Evolutionary conservation across 35 echinoderm and acorn worm genomes (phyloP).

Genomic region (Apostichopus parvimensis): DNA sequence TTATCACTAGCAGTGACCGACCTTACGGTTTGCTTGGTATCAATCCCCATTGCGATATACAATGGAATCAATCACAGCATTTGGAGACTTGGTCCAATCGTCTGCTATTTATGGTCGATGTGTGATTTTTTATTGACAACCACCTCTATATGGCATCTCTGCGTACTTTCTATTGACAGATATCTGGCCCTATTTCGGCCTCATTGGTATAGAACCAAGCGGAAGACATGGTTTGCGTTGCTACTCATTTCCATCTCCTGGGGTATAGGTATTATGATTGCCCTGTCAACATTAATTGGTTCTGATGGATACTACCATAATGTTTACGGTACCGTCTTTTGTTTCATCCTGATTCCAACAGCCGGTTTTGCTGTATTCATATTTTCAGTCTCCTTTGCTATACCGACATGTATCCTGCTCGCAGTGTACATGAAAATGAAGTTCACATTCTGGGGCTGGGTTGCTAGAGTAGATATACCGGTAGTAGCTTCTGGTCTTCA

Average conservation of each 20-base stretch:
- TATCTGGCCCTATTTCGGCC: constrained; percentile 70
- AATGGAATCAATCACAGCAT: neutral
- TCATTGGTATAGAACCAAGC: constrained; percentile 52
- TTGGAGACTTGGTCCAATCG: constrained; percentile 27
- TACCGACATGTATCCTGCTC: constrained; percentile 63
- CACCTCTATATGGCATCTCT: constrained; percentile 69
- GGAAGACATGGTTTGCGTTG: constrained; percentile 45
- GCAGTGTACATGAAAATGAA: constrained; percentile 57
- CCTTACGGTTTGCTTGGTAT: neutral
- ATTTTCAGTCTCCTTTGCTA: constrained; percentile 64
- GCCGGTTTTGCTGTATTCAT: constrained; percentile 51
- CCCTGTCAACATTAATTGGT: constrained; percentile 58
- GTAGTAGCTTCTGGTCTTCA: no score
- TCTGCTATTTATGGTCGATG: constrained; percentile 43
- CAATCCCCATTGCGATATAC: constrained; percentile 39
- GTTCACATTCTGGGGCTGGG: no score
- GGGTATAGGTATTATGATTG: constrained; percentile 48
- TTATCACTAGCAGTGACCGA: constrained; percentile 69
- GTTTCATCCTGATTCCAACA: constrained; percentile 22
- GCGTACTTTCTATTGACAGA: constrained; percentile 60
- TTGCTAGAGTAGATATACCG: no score
- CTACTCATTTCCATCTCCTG: constrained; percentile 63
- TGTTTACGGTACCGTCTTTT: neutral
- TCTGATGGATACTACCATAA: constrained; percentile 42
- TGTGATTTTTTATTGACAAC: constrained; percentile 46